phyloP scores from a whole-genome alignment of 2,888 invertebrate genomes.

The Chrysolina haemoptera region DNA sequence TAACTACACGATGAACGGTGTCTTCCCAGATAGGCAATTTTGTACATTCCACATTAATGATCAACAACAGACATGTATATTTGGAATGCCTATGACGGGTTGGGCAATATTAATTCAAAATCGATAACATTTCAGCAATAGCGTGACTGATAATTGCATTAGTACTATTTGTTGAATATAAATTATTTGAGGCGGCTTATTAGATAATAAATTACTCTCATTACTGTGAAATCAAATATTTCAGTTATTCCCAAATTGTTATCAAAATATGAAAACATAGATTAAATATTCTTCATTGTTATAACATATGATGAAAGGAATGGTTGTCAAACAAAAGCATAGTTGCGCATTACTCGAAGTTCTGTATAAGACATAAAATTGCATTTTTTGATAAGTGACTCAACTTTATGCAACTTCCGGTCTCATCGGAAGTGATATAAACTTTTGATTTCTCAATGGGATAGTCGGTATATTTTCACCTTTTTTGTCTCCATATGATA shows the following conservation, averaged over 20 bases:
- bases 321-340: too few relatives aligned
- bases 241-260: slow-evolving; percentile 6
- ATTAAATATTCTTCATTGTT: too few relatives aligned
- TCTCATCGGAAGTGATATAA: too few relatives aligned
- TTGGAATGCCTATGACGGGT: slow-evolving; percentile 19
- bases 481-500: too few relatives aligned
- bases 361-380: too few relatives aligned
- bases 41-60: slow-evolving; percentile 10
- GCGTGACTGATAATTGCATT: slow-evolving; percentile 22
- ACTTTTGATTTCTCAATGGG: too few relatives aligned
- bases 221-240: background rate
- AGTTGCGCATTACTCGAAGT: too few relatives aligned
- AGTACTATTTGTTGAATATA: slow-evolving; percentile 15
- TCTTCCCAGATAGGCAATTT: slow-evolving; percentile 5
- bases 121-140: slow-evolving; percentile 20
- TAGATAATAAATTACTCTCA: slow-evolving; percentile 14
- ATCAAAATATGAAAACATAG: too few relatives aligned
- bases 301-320: too few relatives aligned
- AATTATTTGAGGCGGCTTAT: slow-evolving; percentile 10
- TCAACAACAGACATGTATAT: background rate
- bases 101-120: slow-evolving; percentile 17
- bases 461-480: too few relatives aligned
- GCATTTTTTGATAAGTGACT: too few relatives aligned
- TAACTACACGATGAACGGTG: background rate
- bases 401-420: too few relatives aligned